Base-by-base conservation (phyloP, 2,888 invertebrate species). In the Hyposoter dolosus region DNA sequence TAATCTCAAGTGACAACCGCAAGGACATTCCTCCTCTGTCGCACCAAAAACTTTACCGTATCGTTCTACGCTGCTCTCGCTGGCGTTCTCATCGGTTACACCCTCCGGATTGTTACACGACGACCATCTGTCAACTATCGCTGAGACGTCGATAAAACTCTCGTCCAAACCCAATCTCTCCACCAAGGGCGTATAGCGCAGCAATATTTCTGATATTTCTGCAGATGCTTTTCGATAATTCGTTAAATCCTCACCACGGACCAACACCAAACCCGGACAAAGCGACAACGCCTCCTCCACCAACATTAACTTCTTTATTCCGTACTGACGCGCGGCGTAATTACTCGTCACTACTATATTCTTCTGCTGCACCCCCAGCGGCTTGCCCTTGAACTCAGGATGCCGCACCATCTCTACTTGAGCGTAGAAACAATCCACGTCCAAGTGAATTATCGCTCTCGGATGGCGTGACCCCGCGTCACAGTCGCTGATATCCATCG, bases 131-230 rank as follows among this genome's bases (percentile, higher is more conserved):
- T 95, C 95, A 66, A 97, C 96, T 91, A 97, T 92, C 82, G 96
- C 95, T 88, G 97, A 96, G 88, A 98, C 96, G 95, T 98, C 98
- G 90, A 98, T 95, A 93, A 95, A 98, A 93, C 97, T 98, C 93
- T 98, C 98, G 94, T 98, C 98, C 92, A 98, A 95, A 17, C 98
- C 98, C 79, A 98, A 95, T 91, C 97, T 96, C 93, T 98, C 98
- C 0, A 98, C 97, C 72, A 96, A 94, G 74, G 96, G 95, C 82
- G 97, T 97, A 94, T 96, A 98, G 90, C 95, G 96, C 88, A 96
- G 96, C 86, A 98, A 94, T 85, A 97, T 94, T 84, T 96, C 95
- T 88, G 97, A 97, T 87, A 98, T 96, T 94, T 97, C 96, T 88
- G 96, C 96, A 1, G 98, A 98, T 93, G 96, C 96, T 85, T 96